Evolutionary conservation across 2,113 vertebrate genomes (phyloP), one percentile per base, ranked within the genome.

Genomic region (Apteryx owenii): DNA sequence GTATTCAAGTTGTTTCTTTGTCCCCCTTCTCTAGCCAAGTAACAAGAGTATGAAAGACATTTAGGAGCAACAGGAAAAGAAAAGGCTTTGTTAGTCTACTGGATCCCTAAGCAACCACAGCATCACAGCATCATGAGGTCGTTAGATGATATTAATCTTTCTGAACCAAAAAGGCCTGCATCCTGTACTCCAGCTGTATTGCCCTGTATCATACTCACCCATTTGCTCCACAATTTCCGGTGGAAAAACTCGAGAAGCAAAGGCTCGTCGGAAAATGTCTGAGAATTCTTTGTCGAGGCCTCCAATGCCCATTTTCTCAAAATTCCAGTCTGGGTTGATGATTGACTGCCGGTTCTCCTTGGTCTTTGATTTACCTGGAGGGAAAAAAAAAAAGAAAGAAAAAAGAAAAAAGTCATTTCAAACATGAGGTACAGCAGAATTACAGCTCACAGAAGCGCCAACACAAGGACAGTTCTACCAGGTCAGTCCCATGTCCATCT

Each of bases 271-370:
- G 96, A 99, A 99, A 96, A 99, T 99, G 90, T 99, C 99, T 0
- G 99, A 99, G 89, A 99, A 99, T 87, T 99, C 99, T 85, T 98
- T 99, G 98, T 99, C 99, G 10, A 99, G 98, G 77, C 99, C 99
- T 21, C 99, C 99, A 10, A 99, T 99, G 10, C 99, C 99, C 99
- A 99, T 99, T 88, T 98, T 99, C 98, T 99, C 99, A 97, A 99
- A 99, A 95, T 99, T 99, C 99, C 99, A 99, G 97, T 99, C 99
- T 2, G 99, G 99, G 96, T 99, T 99, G 98, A 99, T 99, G 98
- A 99, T 99, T 10, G 99, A 99, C 97, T 99, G 99, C 2, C 99
- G 98, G 60, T 99, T 98, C 93, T 99, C 99, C 95, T 98, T 98
- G 81, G 99, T 99, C 98, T 99, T 99, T 17, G 99, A 97, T 97